Conservation (phyloP, 1,140 invertebrate species). For the Pogonus chalceus region DNA sequence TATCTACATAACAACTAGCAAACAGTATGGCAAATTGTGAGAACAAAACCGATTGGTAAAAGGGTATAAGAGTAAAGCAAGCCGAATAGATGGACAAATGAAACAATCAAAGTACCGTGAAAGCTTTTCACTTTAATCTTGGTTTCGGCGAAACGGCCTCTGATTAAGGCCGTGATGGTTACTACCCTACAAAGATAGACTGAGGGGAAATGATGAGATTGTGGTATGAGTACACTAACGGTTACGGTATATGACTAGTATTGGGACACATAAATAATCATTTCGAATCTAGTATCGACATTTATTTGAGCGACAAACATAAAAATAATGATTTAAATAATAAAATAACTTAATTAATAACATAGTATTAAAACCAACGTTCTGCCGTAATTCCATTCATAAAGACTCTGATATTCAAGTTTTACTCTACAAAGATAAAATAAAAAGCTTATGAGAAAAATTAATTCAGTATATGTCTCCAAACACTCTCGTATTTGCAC, state of each 20-base stretch:
- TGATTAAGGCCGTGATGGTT: not conserved
- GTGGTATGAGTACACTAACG: not conserved
- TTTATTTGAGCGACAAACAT: too few relatives aligned
- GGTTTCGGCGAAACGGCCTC: not conserved
- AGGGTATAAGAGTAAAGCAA: not conserved
- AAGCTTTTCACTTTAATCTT: slow-evolving; percentile 5
- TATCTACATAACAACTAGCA: not conserved
- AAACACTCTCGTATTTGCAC: too few relatives aligned
- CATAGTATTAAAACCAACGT: too few relatives aligned
- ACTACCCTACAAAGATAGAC: not conserved
- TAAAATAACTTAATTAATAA: too few relatives aligned
- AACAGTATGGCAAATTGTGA: not conserved
- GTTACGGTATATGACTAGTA: not conserved
- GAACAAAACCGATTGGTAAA: not conserved
- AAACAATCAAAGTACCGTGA: slow-evolving; percentile 4
- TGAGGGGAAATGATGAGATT: not conserved
- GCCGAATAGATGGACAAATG: not conserved
- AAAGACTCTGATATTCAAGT: too few relatives aligned
- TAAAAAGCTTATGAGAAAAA: too few relatives aligned
- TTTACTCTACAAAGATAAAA: too few relatives aligned
- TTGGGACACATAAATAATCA: not conserved
- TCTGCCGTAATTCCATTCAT: too few relatives aligned
- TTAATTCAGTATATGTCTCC: too few relatives aligned
- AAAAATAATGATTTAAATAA: too few relatives aligned
- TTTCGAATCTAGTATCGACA: not conserved